These are phyloP conservation scores for Drosophila elegans DNA, from an alignment of 1,140 invertebrate genomes.

Conservation along the genomic window DNA sequence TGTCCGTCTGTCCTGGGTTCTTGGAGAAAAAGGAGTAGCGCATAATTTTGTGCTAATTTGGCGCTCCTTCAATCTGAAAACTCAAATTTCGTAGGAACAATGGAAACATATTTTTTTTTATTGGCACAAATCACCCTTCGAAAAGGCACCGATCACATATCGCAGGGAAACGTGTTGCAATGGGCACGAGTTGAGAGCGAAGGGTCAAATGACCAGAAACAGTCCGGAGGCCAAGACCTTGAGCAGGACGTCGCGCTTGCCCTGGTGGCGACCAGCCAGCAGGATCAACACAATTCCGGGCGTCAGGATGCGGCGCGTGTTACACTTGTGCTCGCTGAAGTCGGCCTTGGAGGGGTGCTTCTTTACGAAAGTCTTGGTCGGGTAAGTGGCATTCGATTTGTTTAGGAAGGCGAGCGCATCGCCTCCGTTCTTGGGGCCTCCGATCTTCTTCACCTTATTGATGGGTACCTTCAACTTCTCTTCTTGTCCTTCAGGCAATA, in stretches of 20 bases:
- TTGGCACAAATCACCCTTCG: constrained; percentile 95
- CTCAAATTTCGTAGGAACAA: no score
- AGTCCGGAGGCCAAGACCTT: constrained; percentile 95
- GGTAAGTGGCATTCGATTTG: constrained; percentile 92
- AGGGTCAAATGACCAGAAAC: constrained; percentile 95
- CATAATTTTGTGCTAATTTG: no score
- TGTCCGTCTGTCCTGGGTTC: no score
- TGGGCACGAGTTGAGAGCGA: constrained; percentile 95
- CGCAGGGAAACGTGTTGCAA: constrained; percentile 97
- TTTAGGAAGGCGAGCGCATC: constrained; percentile 92
- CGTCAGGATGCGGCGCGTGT: constrained; percentile 90
- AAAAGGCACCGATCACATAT: constrained; percentile 97
- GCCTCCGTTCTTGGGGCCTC: constrained; percentile 98
- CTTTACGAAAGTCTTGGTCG: constrained; percentile 88
- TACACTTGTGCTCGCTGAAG: constrained; percentile 92
- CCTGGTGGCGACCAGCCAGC: constrained; percentile 96
- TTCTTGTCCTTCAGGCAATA: constrained; percentile 82
- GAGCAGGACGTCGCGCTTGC: constrained; percentile 95
- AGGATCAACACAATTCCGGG: constrained; percentile 97
- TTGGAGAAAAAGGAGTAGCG: no score
- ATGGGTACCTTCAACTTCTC: constrained; percentile 88
- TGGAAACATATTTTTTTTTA: no score
- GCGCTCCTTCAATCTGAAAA: no score
- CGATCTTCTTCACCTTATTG: constrained; percentile 93
- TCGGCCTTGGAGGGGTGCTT: constrained; percentile 87